These are phyloP conservation scores for Miichthys miiuy DNA, from an alignment of 2,797 vertebrate genomes.

Conservation along the genomic window DNA sequence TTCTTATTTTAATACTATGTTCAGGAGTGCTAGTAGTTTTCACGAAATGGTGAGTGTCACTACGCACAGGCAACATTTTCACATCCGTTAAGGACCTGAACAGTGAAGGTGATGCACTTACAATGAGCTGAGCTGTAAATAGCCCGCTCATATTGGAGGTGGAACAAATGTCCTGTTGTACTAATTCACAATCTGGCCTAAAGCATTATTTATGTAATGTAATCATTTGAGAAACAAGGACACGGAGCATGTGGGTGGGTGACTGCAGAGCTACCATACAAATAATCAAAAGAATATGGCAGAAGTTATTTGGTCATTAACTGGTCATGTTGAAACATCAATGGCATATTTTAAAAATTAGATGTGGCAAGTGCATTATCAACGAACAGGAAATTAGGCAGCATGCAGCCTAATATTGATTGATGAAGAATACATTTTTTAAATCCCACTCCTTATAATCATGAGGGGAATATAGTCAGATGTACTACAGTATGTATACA, in stretches of 20 bases:
- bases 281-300: constrained; percentile 39
- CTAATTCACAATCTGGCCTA: constrained; percentile 66
- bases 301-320: constrained; percentile 30
- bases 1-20: constrained; percentile 8
- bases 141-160: constrained; percentile 54
- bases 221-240: constrained; percentile 74
- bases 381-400: constrained; percentile 22
- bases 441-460: background rate
- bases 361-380: constrained; percentile 10
- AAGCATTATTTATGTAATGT: constrained; percentile 77
- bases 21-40: background rate
- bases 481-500: background rate
- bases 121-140: constrained; percentile 65
- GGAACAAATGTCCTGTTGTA: constrained; percentile 69
- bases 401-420: constrained; percentile 10
- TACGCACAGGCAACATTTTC: constrained; percentile 14
- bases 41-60: background rate
- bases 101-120: constrained; percentile 41
- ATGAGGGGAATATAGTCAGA: background rate
- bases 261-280: constrained; percentile 39
- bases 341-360: constrained; percentile 9
- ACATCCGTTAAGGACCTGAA: constrained; percentile 39
- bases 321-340: constrained; percentile 26
- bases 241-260: constrained; percentile 50
- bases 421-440: constrained; percentile 8